These are phyloP conservation scores for Melanchra persicariae DNA, from an alignment of 2,888 invertebrate genomes.

Conservation along the genomic window DNA sequence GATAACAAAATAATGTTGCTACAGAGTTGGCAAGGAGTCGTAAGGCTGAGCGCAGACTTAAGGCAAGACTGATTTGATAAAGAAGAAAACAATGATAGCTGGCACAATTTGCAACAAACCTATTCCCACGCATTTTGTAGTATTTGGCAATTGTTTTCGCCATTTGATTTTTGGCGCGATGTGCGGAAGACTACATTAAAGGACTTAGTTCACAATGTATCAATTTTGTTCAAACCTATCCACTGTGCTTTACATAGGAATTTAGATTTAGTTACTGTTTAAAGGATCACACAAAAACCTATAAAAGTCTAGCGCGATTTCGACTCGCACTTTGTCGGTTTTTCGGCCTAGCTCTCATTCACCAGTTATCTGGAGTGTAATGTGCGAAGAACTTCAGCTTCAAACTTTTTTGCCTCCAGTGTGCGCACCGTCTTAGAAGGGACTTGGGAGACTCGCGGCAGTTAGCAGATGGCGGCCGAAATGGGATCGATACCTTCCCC, in stretches of 20 bases:
- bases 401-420: neutral
- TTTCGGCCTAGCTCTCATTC: neutral
- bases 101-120: too few relatives aligned
- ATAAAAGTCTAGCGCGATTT: too few relatives aligned
- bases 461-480: constrained; percentile 74
- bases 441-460: constrained; percentile 64
- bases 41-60: constrained; percentile 19
- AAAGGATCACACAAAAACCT: too few relatives aligned
- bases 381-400: neutral
- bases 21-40: constrained; percentile 39
- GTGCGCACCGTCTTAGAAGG: constrained; percentile 29
- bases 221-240: too few relatives aligned
- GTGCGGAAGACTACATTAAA: too few relatives aligned
- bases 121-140: too few relatives aligned
- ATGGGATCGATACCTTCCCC: constrained; percentile 78
- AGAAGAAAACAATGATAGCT: too few relatives aligned
- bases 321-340: neutral
- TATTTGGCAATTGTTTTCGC: too few relatives aligned
- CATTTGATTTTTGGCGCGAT: too few relatives aligned
- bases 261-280: too few relatives aligned
- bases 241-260: too few relatives aligned
- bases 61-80: neutral
- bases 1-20: constrained; percentile 48
- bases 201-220: too few relatives aligned
- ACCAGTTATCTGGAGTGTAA: neutral